phyloP scores from a whole-genome alignment of 2,888 invertebrate species.

The Rapana venosa region DNA sequence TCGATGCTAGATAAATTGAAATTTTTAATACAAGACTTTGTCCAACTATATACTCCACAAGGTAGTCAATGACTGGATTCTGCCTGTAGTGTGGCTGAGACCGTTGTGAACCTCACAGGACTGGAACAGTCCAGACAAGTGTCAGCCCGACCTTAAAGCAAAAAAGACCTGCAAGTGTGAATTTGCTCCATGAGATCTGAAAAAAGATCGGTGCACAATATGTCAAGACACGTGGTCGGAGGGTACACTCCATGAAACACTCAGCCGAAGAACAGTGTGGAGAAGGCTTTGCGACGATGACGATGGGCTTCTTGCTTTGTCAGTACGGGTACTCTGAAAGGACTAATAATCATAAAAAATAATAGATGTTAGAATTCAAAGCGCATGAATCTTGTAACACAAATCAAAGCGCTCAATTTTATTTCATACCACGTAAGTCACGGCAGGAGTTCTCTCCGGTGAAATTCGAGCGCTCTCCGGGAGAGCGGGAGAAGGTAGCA shows the following conservation, averaged over 20 bases:
- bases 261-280: not conserved
- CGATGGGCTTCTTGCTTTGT: conserved; percentile 4
- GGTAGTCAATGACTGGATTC: not conserved
- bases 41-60: not conserved
- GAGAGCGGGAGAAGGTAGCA: not conserved
- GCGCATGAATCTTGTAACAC: not conserved
- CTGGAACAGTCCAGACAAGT: not conserved
- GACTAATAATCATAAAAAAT: too few species aligned
- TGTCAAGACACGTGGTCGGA: not conserved
- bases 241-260: too few species aligned
- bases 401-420: not conserved
- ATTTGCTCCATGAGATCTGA: not conserved
- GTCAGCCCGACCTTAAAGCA: not conserved
- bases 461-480: not conserved
- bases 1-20: not conserved
- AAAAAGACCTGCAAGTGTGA: not conserved
- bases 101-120: not conserved
- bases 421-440: not conserved
- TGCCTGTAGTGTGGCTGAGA: not conserved
- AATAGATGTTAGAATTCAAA: too few species aligned
- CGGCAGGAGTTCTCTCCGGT: too few species aligned
- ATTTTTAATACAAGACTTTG: not conserved
- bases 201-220: not conserved
- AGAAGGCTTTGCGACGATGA: not conserved
- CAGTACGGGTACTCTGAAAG: not conserved